A percentile compares a stretch with the other conserved stretches of the same genome.
phyloP scores from a whole-genome alignment of 2,797 vertebrate species.

The Fundulus diaphanus region DNA sequence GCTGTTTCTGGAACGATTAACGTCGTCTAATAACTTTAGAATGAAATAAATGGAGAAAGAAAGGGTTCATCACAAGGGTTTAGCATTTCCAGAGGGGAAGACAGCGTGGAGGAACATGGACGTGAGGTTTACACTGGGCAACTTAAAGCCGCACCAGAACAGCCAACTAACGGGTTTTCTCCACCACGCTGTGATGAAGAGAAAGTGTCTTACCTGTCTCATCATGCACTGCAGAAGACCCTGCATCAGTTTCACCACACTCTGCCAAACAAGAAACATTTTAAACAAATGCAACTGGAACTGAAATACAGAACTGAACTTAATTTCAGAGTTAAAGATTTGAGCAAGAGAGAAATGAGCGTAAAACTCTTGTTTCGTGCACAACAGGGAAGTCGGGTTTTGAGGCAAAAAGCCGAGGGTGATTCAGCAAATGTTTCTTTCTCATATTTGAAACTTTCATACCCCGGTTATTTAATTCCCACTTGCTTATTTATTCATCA shows the following conservation, averaged over 20 bases:
- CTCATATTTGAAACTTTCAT: background rate
- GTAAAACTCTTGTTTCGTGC: background rate
- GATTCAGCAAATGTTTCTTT: background rate
- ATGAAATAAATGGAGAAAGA: no score
- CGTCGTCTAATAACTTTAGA: no score
- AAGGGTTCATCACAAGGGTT: background rate
- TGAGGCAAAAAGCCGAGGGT: background rate
- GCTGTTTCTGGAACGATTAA: no score
- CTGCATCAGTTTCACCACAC: constrained; percentile 98
- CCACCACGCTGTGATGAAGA: background rate
- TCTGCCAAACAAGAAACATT: constrained; percentile 79
- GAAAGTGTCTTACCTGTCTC: constrained; percentile 88
- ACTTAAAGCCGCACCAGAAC: background rate
- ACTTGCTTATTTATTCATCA: background rate
- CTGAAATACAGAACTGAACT: background rate
- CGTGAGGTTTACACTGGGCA: constrained; percentile 7
- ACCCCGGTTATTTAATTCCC: background rate
- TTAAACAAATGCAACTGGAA: background rate
- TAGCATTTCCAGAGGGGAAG: background rate
- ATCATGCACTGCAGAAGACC: constrained; percentile 98
- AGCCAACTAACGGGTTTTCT: background rate
- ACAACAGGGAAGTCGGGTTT: background rate
- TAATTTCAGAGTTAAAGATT: background rate
- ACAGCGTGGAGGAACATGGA: background rate
- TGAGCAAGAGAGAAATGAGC: background rate